Base-by-base conservation (phyloP, 2,113 vertebrate genomes). In the Entelurus aequoreus region DNA sequence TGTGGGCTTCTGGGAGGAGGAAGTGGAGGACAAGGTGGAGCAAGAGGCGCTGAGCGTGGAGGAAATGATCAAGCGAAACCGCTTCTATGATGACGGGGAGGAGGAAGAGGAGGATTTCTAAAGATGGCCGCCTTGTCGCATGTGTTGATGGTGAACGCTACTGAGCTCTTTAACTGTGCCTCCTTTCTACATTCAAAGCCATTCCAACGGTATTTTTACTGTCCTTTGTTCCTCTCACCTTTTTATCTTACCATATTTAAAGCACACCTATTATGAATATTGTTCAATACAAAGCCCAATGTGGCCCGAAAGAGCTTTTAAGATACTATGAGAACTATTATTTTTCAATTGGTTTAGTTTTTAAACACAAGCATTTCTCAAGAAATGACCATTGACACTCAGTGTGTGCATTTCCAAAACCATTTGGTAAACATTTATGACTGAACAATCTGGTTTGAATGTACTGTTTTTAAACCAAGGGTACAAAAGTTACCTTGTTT, bases 31-130 rank as follows among this genome's bases (percentile, higher is more conserved):
- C 0, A 67, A 78, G 16, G 63, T 62, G 63, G 72, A 69, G 62
- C 49, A 66, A 68, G 91, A 93, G 71, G 76, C 0, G 46, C 76
- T 95, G 0, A 92, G 92, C 0, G 92, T 98, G 80, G 96, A 99
- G 80, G 96, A 97, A 1, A 90, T 94, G 87, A 99, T 99, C 87
- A 97, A 98, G 83, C 90, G 88, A 72, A 99, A 99, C 88, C 90
- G 96, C 54, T 90, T 90, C 87, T 98, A 98, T 4, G 94, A 94
- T 0, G 88, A 90, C 0, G 93, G 93, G 1, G 88, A 89, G 3
- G 88, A 93, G 44, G 65, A 74, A 5, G 49, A 1, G 54, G 49
- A 69, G 72, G 61, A 80, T 2, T 68, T 49, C n/a, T 76, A 60
- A 72, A 66, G 8, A 1, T 6, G 6, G n/a, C 49, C 5, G 49